Conservation (phyloP, 1,140 invertebrate species). For the Notospermus geniculatus region DNA sequence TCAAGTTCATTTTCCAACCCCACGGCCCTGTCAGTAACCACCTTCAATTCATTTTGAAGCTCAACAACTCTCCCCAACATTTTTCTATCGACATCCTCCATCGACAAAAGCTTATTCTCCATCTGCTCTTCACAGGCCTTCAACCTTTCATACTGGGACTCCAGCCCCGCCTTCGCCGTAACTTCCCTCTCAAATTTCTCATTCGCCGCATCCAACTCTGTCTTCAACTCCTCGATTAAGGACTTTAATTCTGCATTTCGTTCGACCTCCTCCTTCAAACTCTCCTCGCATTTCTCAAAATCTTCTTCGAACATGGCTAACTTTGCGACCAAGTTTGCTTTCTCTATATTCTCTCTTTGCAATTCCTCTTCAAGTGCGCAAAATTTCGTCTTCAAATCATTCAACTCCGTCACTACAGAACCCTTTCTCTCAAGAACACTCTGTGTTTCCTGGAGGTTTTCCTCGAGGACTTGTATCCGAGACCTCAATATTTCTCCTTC, state of each 20-base stretch:
- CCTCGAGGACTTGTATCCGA: too few relatives aligned
- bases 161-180: background rate
- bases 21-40: too few relatives aligned
- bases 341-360: background rate
- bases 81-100: too few relatives aligned
- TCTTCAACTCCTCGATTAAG: background rate
- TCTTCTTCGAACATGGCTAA: slow-evolving; percentile 1
- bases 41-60: too few relatives aligned
- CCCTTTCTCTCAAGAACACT: too few relatives aligned
- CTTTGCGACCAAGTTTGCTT: background rate
- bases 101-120: slow-evolving; percentile 4
- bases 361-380: slow-evolving; percentile 1
- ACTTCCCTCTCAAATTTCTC: background rate
- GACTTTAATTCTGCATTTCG: background rate
- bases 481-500: too few relatives aligned
- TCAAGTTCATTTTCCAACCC: too few relatives aligned
- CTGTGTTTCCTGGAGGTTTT: too few relatives aligned
- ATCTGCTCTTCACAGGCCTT: slow-evolving; percentile 11
- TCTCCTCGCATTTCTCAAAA: slow-evolving; percentile 7
- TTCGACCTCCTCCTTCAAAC: background rate
- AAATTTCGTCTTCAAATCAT: too few relatives aligned
- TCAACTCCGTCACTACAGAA: too few relatives aligned
- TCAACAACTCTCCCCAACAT: too few relatives aligned
- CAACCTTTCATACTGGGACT: background rate
- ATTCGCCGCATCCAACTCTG: background rate